These are phyloP conservation scores for Diadegma fenestrale DNA, from an alignment of 2,888 invertebrate species.

Conservation along the genomic window DNA sequence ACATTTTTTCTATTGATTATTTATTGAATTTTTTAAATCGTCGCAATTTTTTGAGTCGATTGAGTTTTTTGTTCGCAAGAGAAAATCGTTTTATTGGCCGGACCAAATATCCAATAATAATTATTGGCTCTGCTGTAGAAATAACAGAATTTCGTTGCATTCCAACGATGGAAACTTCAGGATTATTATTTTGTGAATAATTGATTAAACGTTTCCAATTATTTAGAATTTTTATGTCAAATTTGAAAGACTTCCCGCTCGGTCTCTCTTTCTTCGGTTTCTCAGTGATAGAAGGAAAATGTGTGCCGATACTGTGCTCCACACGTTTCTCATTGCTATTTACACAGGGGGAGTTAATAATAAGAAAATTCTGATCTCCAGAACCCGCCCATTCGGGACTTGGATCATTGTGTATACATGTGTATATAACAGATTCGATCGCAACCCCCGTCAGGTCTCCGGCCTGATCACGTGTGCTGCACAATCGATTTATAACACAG, in stretches of 20 bases:
- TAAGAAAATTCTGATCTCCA: slow-evolving; percentile 47
- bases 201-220: background rate
- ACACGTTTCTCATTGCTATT: slow-evolving; percentile 17
- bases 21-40: too few relatives aligned
- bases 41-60: too few relatives aligned
- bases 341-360: slow-evolving; percentile 5
- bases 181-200: background rate
- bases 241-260: background rate
- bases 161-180: too few relatives aligned
- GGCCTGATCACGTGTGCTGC: slow-evolving; percentile 41
- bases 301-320: slow-evolving; percentile 31
- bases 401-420: slow-evolving; percentile 36
- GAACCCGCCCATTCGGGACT: slow-evolving; percentile 60
- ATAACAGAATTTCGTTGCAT: too few relatives aligned
- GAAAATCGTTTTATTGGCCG: too few relatives aligned
- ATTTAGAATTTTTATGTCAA: background rate
- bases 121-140: too few relatives aligned
- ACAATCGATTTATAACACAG: slow-evolving; percentile 39
- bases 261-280: background rate
- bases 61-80: too few relatives aligned
- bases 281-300: slow-evolving; percentile 9
- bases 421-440: slow-evolving; percentile 55
- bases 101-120: too few relatives aligned
- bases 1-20: too few relatives aligned
- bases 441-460: slow-evolving; percentile 49